These are phyloP conservation scores for Chromobotia macracanthus DNA, from an alignment of 2,797 vertebrate genomes.

Conservation along the genomic window DNA sequence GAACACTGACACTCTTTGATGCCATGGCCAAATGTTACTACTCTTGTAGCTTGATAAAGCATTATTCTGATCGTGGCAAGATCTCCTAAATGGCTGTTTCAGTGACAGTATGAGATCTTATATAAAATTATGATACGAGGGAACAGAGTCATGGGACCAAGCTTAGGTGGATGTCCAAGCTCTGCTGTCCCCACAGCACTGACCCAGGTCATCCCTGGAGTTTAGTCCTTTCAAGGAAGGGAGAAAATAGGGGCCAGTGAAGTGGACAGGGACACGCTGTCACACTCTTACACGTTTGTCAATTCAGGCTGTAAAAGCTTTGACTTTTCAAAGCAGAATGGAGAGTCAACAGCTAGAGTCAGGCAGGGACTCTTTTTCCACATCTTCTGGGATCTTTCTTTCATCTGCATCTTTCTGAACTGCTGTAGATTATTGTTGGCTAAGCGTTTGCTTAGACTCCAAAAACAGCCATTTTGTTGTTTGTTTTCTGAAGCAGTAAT, in stretches of 20 bases:
- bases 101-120: conserved; percentile 41
- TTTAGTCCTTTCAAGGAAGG: background rate
- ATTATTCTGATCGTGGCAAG: conserved; percentile 55
- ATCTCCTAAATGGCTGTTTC: conserved; percentile 43
- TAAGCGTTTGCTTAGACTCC: conserved; percentile 27
- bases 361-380: conserved; percentile 53
- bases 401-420: conserved; percentile 56
- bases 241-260: conserved; percentile 30
- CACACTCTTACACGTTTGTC: conserved; percentile 47
- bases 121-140: conserved; percentile 27
- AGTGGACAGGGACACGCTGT: conserved; percentile 32
- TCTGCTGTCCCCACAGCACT: conserved; percentile 17
- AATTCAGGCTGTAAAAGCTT: conserved; percentile 44
- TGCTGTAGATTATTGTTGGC: conserved; percentile 44
- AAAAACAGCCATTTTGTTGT: conserved; percentile 52
- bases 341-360: conserved; percentile 39
- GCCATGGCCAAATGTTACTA: conserved; percentile 59
- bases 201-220: conserved; percentile 44
- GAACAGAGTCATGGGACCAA: conserved; percentile 34
- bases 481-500: conserved; percentile 54
- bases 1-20: conserved; percentile 60
- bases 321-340: conserved; percentile 44
- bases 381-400: conserved; percentile 55
- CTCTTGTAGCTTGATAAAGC: conserved; percentile 60
- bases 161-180: conserved; percentile 42